Conservation (phyloP, 2,113 vertebrate genomes). For the Eulacestoma nigropectus region DNA sequence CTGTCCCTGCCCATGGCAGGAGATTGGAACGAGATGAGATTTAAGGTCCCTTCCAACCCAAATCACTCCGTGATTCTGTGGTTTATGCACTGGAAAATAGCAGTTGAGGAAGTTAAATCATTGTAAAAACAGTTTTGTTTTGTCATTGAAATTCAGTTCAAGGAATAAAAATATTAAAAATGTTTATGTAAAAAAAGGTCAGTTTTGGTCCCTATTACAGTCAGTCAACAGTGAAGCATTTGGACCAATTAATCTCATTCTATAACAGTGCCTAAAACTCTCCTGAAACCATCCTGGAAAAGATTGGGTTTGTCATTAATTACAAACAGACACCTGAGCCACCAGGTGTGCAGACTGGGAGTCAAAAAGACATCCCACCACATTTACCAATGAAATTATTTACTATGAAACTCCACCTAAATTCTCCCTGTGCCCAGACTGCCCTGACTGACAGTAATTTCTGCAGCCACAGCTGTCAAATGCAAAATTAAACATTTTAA, state of each 20-base stretch:
- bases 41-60: background rate
- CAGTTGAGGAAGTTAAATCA: background rate
- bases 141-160: background rate
- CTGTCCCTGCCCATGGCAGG: background rate
- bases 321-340: background rate
- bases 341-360: background rate
- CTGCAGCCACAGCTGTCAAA: background rate
- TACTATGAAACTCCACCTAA: too few relatives aligned
- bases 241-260: background rate
- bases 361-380: background rate
- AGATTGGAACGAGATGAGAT: background rate
- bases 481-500: background rate
- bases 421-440: background rate
- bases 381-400: background rate
- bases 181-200: background rate
- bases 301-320: background rate
- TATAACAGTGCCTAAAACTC: background rate
- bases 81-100: background rate
- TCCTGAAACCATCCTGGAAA: background rate
- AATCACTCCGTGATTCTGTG: background rate
- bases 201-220: accelerated
- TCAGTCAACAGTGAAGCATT: background rate
- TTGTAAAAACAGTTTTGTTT: background rate
- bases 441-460: background rate
- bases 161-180: background rate